Conservation (phyloP, 2,797 vertebrate genomes). For the Gymnocypris eckloni region DNA sequence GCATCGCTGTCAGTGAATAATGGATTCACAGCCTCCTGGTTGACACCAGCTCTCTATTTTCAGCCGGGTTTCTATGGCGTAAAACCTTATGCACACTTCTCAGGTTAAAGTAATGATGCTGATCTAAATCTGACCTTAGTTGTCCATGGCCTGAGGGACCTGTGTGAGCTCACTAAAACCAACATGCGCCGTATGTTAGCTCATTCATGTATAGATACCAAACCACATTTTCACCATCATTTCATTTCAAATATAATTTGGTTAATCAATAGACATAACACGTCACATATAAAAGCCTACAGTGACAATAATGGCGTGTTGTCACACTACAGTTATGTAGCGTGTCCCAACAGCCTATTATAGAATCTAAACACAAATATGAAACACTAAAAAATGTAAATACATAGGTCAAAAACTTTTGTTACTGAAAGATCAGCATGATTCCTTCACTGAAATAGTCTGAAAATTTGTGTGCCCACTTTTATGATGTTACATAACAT, state of each 20-base stretch:
- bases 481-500: not conserved
- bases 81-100: constrained; percentile 9
- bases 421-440: not conserved
- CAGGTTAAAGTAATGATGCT: constrained; percentile 8
- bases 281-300: not conserved
- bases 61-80: not conserved
- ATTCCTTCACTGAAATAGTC: not conserved
- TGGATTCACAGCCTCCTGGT: not conserved
- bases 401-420: not conserved
- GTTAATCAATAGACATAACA: not conserved
- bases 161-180: constrained; percentile 18
- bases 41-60: constrained; percentile 3
- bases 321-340: not conserved
- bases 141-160: not conserved
- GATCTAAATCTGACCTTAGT: constrained; percentile 26
- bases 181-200: not conserved
- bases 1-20: constrained; percentile 4
- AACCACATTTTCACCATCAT: not conserved
- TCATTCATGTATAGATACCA: not conserved
- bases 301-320: not conserved
- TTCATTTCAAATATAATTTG: not conserved
- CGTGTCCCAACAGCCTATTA: not conserved
- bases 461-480: not conserved
- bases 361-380: not conserved
- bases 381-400: not conserved